Evolutionary conservation across 1,140 invertebrate genomes (phyloP).

Genomic region (Drosophila micromelanica): DNA sequence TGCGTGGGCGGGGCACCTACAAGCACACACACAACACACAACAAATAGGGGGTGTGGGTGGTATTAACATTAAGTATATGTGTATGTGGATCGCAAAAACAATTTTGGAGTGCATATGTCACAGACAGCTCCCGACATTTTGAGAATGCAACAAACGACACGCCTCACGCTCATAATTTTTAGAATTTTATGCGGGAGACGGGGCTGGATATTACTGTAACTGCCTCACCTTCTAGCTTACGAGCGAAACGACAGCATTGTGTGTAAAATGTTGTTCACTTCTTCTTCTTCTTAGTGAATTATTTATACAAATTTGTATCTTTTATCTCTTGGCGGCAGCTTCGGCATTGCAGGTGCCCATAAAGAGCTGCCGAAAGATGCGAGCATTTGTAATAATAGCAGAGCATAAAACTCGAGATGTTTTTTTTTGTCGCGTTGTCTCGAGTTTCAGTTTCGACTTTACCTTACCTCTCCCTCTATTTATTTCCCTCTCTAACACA

Average conservation of each 20-base stretch:
- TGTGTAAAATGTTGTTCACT: too few relatives aligned
- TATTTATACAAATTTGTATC: constrained; percentile 74
- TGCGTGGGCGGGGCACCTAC: constrained; percentile 37
- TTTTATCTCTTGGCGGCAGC: constrained; percentile 44
- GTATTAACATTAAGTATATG: constrained; percentile 2
- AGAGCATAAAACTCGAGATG: constrained; percentile 69
- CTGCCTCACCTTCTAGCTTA: background rate
- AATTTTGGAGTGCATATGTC: constrained; percentile 73
- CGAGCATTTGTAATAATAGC: constrained; percentile 70
- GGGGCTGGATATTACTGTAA: constrained; percentile 12
- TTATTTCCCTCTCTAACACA: constrained; percentile 2
- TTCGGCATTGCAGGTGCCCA: constrained; percentile 71
- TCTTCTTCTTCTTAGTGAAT: constrained; percentile 38
- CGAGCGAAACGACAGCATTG: background rate
- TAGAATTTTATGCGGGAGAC: constrained; percentile 51
- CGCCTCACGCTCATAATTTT: constrained; percentile 76
- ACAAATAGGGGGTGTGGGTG: background rate
- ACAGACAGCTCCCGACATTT: constrained; percentile 31
- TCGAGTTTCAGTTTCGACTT: constrained; percentile 24
- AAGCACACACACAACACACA: constrained; percentile 8
- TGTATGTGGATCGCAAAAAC: constrained; percentile 39
- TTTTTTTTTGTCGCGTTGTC: constrained; percentile 3
- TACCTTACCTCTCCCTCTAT: constrained; percentile 5
- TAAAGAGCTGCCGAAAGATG: constrained; percentile 66
- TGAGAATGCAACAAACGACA: constrained; percentile 36